Base-by-base conservation (phyloP, 2,113 vertebrate species). In the Sebastes schlegelii region DNA sequence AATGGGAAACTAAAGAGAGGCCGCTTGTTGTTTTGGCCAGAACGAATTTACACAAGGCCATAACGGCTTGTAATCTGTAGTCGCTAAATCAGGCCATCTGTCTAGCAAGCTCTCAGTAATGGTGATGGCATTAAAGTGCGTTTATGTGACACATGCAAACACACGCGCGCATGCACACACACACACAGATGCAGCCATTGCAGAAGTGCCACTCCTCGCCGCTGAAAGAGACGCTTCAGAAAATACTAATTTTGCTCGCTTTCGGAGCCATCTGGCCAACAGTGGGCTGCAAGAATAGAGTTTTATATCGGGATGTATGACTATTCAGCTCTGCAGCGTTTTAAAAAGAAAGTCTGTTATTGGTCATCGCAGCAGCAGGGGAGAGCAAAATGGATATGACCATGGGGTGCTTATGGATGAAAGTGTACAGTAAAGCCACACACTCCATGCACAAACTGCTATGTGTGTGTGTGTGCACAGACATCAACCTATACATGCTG, bases 31-130 rank as follows among this genome's bases (percentile, higher is more conserved):
- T 90, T 86, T 80, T 91, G 85, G 89, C 86, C 87, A 66, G 58
- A 81, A 70, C 65, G 76, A 85, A 83, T 90, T 92, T 86, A 83
- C 81, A 88, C 79, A 54, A 85, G 80, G 83, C 88, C 90, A 89
- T 85, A 91, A 89, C 85, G 87, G 86, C 86, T 88, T 88, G 88
- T 91, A 89, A 92, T 93, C 91, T 91, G 89, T 83, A 82, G 88
- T 80, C 79, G 52, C 89, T 89, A 89, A 91, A 87, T 90, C 92
- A 78, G 85, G 89, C 91, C 92, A 91, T 93, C 92, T 94, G 93
- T 89, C 90, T 86, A 26, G 71, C 88, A 78, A 86, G 86, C 79
- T 84, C 85, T 84, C 77, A 23, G 87, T 91, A 88, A 91, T 79
- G 86, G 86, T 64, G 84, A 74, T 78, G 86, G 91, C 78, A 90